A percentile compares a stretch with the other conserved stretches of the same genome.
phyloP scores from a whole-genome alignment of 1,140 invertebrate genomes.

The Pogonus chalceus region DNA sequence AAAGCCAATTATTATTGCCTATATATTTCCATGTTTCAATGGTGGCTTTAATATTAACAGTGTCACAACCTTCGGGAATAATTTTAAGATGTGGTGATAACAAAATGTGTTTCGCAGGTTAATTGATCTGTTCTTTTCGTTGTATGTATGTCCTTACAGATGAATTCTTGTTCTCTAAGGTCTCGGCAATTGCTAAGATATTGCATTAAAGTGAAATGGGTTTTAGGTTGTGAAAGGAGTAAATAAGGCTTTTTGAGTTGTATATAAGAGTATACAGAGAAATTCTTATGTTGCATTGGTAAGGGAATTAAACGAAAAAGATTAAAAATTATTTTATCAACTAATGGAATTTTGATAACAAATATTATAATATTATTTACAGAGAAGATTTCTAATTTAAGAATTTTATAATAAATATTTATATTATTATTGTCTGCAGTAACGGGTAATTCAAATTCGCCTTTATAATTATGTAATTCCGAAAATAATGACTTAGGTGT shows the following conservation, averaged over 20 bases:
- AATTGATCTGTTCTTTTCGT: not conserved
- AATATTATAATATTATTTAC: slow-evolving; percentile 11
- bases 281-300: slow-evolving; percentile 9
- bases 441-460: slow-evolving; percentile 12
- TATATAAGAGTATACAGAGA: slow-evolving; percentile 13
- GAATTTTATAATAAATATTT: slow-evolving; percentile 13
- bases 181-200: slow-evolving; percentile 9
- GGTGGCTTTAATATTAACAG: slow-evolving; percentile 10
- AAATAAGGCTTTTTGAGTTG: slow-evolving; percentile 9
- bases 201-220: slow-evolving; percentile 12
- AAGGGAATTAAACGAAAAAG: slow-evolving; percentile 17
- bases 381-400: slow-evolving; percentile 10
- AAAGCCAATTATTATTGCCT: slow-evolving; percentile 12
- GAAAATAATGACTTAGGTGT: slow-evolving; percentile 19
- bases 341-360: slow-evolving; percentile 15
- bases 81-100: not conserved
- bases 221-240: slow-evolving; percentile 13
- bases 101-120: not conserved
- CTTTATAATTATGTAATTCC: slow-evolving; percentile 23
- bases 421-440: slow-evolving; percentile 1
- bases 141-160: slow-evolving; percentile 6
- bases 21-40: slow-evolving; percentile 14
- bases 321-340: slow-evolving; percentile 9
- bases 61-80: not conserved
- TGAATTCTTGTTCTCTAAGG: not conserved